These are phyloP conservation scores for Tribolium freemani DNA, from an alignment of 2,888 invertebrate genomes.

Conservation along the genomic window DNA sequence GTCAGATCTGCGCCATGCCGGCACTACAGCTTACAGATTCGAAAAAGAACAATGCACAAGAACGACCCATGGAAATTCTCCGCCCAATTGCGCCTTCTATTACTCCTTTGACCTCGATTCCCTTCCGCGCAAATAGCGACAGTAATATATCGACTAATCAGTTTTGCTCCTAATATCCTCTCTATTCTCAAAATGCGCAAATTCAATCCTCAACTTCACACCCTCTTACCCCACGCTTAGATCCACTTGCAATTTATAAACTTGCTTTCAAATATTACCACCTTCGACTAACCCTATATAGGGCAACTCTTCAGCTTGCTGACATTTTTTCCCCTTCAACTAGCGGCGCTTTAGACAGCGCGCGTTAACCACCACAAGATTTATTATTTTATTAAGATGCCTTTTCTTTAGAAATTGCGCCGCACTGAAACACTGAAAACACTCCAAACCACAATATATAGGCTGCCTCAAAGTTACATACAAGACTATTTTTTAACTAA, in stretches of 20 bases:
- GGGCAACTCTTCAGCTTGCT: neutral
- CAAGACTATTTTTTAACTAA: neutral
- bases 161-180: slow-evolving; percentile 18
- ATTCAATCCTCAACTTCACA: neutral
- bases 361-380: neutral
- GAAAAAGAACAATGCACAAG: slow-evolving; percentile 28
- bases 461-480: neutral
- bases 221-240: neutral
- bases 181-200: neutral
- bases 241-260: neutral
- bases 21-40: slow-evolving; percentile 11
- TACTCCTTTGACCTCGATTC: slow-evolving; percentile 17
- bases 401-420: neutral
- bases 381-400: neutral
- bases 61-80: slow-evolving; percentile 24
- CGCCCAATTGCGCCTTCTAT: slow-evolving; percentile 26
- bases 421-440: neutral
- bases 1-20: slow-evolving; percentile 37
- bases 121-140: slow-evolving; percentile 5
- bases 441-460: neutral
- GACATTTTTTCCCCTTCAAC: neutral
- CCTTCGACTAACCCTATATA: neutral
- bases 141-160: slow-evolving; percentile 22
- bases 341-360: neutral
- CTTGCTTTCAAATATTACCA: neutral